Conservation (phyloP, 2,797 vertebrate species). For the Manis crassicaudata region DNA sequence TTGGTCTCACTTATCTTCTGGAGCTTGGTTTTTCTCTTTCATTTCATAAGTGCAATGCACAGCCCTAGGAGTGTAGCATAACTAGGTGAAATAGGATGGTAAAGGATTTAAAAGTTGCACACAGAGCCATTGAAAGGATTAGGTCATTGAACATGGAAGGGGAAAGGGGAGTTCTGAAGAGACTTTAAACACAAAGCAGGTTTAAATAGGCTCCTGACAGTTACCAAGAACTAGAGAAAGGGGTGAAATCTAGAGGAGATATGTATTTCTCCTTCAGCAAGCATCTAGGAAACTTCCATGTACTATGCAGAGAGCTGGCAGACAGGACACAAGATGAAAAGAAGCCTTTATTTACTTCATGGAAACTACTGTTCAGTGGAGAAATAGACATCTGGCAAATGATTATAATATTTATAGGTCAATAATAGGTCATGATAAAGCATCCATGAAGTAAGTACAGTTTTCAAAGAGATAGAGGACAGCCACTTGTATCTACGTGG, state of each 20-base stretch:
- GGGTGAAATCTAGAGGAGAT: background rate
- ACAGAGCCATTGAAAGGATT: background rate
- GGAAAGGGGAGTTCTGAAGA: background rate
- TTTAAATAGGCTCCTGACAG: background rate
- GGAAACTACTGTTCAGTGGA: background rate
- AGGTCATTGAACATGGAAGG: background rate
- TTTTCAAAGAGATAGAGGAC: background rate
- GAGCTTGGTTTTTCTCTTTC: background rate
- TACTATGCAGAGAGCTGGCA: background rate
- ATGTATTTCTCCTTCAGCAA: background rate
- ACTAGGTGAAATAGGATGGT: background rate
- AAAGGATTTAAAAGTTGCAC: background rate
- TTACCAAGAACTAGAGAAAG: background rate
- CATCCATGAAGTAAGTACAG: background rate
- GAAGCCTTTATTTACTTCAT: background rate
- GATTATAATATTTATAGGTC: too few relatives aligned
- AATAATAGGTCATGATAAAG: background rate
- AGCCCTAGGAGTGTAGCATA: background rate
- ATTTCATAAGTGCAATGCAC: background rate
- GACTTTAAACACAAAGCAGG: background rate
- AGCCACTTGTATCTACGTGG: background rate
- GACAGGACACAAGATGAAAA: constrained; percentile 16
- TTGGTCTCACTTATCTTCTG: background rate
- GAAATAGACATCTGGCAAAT: background rate
- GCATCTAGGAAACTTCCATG: background rate